Percentiles rank a stretch among this genome's conserved stretches.
Conservation (phyloP, 2,113 vertebrate species). For the Condylura cristata region DNA sequence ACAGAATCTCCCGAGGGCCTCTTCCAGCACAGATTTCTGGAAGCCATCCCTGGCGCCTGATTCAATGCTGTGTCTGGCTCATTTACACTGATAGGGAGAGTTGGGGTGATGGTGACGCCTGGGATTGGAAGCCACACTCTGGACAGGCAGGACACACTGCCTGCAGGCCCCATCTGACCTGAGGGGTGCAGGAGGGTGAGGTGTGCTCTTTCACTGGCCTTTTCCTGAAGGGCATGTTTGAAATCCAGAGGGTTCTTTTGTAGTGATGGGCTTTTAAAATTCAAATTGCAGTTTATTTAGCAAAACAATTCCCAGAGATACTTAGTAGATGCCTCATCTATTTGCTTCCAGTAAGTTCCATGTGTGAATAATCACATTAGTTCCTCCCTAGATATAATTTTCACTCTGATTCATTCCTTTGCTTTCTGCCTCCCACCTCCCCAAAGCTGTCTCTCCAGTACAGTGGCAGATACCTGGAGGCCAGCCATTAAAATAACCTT, state of each 20-base stretch:
- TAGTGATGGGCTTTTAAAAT: not conserved
- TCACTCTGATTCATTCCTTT: not conserved
- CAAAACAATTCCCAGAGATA: not conserved
- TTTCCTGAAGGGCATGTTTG: not conserved
- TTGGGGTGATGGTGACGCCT: not conserved
- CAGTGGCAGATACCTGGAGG: not conserved
- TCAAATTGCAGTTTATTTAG: not conserved
- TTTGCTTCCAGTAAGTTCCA: constrained; percentile 11
- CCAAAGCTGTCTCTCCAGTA: not conserved
- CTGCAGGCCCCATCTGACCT: not conserved
- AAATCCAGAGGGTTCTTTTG: not conserved
- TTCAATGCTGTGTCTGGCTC: not conserved
- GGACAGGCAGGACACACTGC: too few species aligned
- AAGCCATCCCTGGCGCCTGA: not conserved
- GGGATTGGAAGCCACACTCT: not conserved
- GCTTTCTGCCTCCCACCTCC: not conserved
- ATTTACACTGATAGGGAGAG: not conserved
- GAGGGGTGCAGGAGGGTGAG: not conserved
- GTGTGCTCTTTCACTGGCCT: not conserved
- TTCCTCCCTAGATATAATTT: not conserved
- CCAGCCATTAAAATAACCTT: constrained; percentile 19
- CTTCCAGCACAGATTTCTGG: not conserved
- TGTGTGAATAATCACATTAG: not conserved
- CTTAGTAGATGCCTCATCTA: not conserved
- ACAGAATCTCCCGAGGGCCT: not conserved